These are phyloP conservation scores for Ageneiosus marmoratus DNA, from an alignment of 2,113 vertebrate genomes.

Conservation along the genomic window DNA sequence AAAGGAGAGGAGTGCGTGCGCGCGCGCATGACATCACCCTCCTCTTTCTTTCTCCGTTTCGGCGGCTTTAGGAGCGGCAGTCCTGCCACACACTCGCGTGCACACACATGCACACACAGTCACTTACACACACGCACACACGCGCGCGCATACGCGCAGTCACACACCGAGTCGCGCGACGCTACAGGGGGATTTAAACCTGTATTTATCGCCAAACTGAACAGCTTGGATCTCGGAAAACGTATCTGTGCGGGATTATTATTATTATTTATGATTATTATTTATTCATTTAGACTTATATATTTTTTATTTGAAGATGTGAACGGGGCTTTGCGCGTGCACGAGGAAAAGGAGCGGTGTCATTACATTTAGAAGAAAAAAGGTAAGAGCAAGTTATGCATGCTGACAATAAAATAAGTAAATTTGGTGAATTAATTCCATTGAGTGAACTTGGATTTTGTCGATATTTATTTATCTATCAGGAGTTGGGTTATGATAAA, in stretches of 20 bases:
- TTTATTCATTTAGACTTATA: constrained; percentile 1
- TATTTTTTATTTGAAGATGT: constrained; percentile 24
- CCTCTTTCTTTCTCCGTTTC: constrained; percentile 46
- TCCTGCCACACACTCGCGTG: not conserved
- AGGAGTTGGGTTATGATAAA: not conserved
- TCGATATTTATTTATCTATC: too few relatives aligned
- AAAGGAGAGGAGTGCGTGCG: constrained; percentile 19
- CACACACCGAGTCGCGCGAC: constrained; percentile 34
- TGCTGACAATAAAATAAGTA: not conserved
- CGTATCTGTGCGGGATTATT: constrained; percentile 38
- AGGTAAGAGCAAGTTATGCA: constrained; percentile 45
- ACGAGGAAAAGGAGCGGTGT: constrained; percentile 22
- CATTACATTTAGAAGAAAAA: not conserved
- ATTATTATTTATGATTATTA: not conserved
- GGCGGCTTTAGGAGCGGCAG: constrained; percentile 32
- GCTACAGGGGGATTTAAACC: constrained; percentile 50
- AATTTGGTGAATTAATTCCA: not conserved
- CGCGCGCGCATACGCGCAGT: not conserved
- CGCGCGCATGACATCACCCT: constrained; percentile 52
- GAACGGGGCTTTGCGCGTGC: constrained; percentile 16
- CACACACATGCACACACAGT: not conserved
- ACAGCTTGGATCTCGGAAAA: constrained; percentile 39
- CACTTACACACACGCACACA: not conserved
- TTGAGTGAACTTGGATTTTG: not conserved
- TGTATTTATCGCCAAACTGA: constrained; percentile 23